Percentiles rank a stretch among this genome's conserved stretches.
phyloP scores from a whole-genome alignment of 2,888 invertebrate species.

The Callosobruchus maculatus region DNA sequence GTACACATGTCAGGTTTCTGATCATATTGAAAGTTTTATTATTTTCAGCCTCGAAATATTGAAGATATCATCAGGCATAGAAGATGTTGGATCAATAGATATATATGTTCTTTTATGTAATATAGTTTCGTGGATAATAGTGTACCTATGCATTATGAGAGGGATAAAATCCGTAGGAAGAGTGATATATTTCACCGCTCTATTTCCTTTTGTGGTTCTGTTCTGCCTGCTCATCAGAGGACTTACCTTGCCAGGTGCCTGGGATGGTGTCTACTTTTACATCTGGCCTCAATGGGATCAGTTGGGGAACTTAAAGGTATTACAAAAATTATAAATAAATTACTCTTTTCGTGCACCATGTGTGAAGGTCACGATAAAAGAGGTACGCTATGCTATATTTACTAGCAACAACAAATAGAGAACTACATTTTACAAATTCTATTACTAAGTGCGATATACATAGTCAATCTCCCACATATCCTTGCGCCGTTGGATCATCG shows the following conservation, averaged over 20 bases:
- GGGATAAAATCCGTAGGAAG: slow-evolving; percentile 87
- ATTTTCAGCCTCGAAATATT: slow-evolving; percentile 69
- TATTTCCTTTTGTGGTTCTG: slow-evolving; percentile 76
- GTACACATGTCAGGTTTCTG: no score
- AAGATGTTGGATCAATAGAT: slow-evolving; percentile 71
- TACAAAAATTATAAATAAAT: no score
- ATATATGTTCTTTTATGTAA: slow-evolving; percentile 78
- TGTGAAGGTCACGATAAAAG: no score
- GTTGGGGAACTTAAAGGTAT: slow-evolving; percentile 72
- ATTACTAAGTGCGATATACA: no score
- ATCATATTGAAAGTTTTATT: no score
- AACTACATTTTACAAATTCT: no score
- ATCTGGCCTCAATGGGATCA: slow-evolving; percentile 76
- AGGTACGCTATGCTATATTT: no score
- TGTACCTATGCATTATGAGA: slow-evolving; percentile 80
- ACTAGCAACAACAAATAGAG: no score
- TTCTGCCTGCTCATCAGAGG: slow-evolving; percentile 71
- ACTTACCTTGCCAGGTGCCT: slow-evolving; percentile 76
- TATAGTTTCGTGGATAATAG: slow-evolving; percentile 72
- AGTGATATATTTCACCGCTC: slow-evolving; percentile 85
- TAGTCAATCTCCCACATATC: no score
- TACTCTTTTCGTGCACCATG: no score
- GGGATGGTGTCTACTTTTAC: slow-evolving; percentile 72
- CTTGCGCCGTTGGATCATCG: no score
- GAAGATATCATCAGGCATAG: slow-evolving; percentile 69